A percentile compares a stretch with the other conserved stretches of the same genome.
Evolutionary conservation across 2,113 vertebrate genomes (phyloP).

Genomic region (Colinus virginianus): DNA sequence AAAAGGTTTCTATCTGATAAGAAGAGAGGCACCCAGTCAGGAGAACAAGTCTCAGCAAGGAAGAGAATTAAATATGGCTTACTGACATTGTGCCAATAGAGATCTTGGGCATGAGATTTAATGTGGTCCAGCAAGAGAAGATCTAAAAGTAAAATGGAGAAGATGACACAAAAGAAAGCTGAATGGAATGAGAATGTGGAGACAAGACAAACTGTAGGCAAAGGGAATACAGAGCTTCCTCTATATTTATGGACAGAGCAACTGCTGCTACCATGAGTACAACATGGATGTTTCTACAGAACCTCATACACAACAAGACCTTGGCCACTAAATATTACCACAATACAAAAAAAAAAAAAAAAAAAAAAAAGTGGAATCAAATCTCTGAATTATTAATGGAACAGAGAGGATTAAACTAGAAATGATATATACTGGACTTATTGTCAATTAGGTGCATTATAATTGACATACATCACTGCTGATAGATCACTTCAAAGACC

Average conservation of each 20-base stretch:
- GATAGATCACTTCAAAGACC: neutral
- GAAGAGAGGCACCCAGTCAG: neutral
- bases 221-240: neutral
- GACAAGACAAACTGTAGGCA: neutral
- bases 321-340: neutral
- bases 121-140: neutral
- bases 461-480: neutral
- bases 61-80: neutral
- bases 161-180: neutral
- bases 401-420: neutral
- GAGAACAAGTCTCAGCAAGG: neutral
- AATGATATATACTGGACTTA: neutral
- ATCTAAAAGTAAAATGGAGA: neutral
- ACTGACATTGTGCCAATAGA: rapidly evolving
- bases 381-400: neutral
- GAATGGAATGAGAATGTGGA: neutral
- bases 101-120: neutral
- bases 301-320: neutral
- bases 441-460: neutral
- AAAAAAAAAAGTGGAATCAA: neutral
- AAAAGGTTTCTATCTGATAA: neutral
- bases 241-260: neutral
- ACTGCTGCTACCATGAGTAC: neutral
- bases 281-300: neutral
- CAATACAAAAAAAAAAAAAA: neutral